Percentiles rank a stretch among this genome's conserved stretches.
Conservation (phyloP, 2,888 invertebrate species). For the Acheta domesticus region DNA sequence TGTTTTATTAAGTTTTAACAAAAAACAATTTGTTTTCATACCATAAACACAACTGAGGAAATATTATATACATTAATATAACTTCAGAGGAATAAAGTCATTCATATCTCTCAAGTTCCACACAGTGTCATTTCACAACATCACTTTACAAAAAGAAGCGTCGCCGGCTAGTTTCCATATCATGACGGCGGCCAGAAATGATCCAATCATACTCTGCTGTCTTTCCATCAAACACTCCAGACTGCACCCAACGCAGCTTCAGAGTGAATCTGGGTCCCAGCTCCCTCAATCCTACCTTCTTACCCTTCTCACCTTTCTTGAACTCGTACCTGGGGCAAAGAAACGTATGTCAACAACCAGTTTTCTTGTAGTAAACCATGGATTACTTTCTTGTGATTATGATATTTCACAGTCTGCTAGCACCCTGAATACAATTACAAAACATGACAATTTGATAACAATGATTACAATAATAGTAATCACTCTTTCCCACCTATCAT, state of each 20-base stretch:
- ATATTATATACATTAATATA: too few species aligned
- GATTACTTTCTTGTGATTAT: conserved; percentile 18
- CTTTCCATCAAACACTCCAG: conserved; percentile 96
- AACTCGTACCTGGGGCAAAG: conserved; percentile 73
- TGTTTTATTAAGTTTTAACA: too few species aligned
- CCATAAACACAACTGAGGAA: too few species aligned
- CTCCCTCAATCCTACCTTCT: conserved; percentile 71
- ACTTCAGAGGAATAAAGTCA: too few species aligned
- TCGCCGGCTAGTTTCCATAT: conserved; percentile 88
- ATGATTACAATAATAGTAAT: too few species aligned
- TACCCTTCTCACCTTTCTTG: conserved; percentile 53
- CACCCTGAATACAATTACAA: too few species aligned
- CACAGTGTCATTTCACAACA: too few species aligned
- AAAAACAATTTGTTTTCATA: too few species aligned
- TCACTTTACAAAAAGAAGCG: conserved; percentile 76
- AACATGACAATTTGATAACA: too few species aligned
- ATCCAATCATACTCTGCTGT: conserved; percentile 97
- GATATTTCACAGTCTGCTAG: too few species aligned
- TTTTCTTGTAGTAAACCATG: conserved; percentile 18
- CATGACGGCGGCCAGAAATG: conserved; percentile 82
- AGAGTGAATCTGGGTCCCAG: conserved; percentile 97
- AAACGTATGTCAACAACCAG: background rate
- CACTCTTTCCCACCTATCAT: too few species aligned
- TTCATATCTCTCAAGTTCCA: too few species aligned
- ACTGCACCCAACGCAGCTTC: conserved; percentile 86